Conservation (phyloP, 1,140 invertebrate genomes). For the Drosophila kepulauana region DNA sequence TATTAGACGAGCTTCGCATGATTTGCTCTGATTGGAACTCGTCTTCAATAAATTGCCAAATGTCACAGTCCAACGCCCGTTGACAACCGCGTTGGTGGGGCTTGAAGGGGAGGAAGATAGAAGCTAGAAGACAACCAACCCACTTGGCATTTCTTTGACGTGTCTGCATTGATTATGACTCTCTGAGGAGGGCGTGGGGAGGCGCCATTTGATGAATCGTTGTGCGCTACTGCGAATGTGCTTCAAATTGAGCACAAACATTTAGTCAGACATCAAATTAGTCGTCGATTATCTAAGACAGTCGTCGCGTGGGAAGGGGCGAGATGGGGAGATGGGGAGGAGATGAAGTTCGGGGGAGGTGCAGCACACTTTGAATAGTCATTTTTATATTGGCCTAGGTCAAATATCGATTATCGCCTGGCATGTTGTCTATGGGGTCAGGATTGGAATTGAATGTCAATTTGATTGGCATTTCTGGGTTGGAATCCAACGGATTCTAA, state of each 20-base stretch:
- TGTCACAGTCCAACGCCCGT: constrained; percentile 65
- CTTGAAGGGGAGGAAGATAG: not conserved
- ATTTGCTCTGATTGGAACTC: constrained; percentile 81
- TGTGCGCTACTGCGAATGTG: constrained; percentile 5
- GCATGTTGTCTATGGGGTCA: constrained; percentile 59
- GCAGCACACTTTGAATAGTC: constrained; percentile 21
- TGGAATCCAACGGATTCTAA: constrained; percentile 20
- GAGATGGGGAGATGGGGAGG: not conserved
- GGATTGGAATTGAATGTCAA: constrained; percentile 77
- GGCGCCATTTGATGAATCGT: constrained; percentile 39
- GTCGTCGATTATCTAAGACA: constrained; percentile 68
- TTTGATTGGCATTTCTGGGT: constrained; percentile 77
- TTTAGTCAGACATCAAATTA: constrained; percentile 77
- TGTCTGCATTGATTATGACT: constrained; percentile 71
- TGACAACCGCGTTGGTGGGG: constrained; percentile 28
- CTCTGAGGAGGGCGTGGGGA: not conserved
- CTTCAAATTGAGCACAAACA: constrained; percentile 50
- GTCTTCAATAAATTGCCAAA: constrained; percentile 81
- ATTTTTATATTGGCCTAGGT: constrained; percentile 77
- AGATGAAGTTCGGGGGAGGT: not conserved
- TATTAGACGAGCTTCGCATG: constrained; percentile 71
- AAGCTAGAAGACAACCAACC: constrained; percentile 6
- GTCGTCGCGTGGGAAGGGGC: not conserved
- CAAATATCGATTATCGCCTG: constrained; percentile 78
- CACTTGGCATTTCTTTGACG: constrained; percentile 59